Evolutionary conservation across 53 echinoderm and acorn worm species (phyloP), one percentile per base, ranked within the genome.

Genomic region (Echinarachnius parma): DNA sequence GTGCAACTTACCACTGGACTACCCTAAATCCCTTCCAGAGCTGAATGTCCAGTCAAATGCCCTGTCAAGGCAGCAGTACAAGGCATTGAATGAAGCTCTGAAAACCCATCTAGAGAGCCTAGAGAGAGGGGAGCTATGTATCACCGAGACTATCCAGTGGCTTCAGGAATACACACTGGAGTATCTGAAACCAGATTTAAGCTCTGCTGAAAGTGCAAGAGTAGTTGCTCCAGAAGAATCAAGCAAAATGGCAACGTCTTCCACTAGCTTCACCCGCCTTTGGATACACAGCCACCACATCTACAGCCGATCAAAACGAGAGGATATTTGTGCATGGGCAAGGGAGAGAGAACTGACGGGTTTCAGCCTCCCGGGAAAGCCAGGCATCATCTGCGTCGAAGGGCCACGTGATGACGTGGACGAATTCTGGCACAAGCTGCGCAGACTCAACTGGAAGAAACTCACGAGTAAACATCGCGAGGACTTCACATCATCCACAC

Each of bases 241-340:
- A 28, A 42, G 33, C 37, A 10, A 23, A 18, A 89, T 78, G 55
- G 77, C 64, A 27, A 31, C 76, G 54, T 74, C 83, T 50, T 7
- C 35, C 0, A 37, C 78, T n/a, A 71, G 66, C 4, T 91, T 96
- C 55, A 75, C 80, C 19, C 78, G 96, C 47, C 76, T 96, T 4
- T 96, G 96, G 96, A 96, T 96, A 29, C 88, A 87, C 21, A 91
- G 96, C 52, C 96, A 96, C 60, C 96, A 96, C 47, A 96, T 96
- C 20, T 90, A 90, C 72, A 96, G 96, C 72, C 87, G 90, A 62
- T 85, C 83, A 48, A 96, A 96, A 48, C 61, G 96, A 33, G 60
- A 85, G 60, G 83, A 91, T 37, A 87, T 96, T 34, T 64, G 91
- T 35, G 96, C 84, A 22, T 84, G 87, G 91, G 78, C 85, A 9